These are phyloP conservation scores for Ditylenchus dipsaci DNA, from an alignment of 1,140 invertebrate genomes.

Conservation along the genomic window DNA sequence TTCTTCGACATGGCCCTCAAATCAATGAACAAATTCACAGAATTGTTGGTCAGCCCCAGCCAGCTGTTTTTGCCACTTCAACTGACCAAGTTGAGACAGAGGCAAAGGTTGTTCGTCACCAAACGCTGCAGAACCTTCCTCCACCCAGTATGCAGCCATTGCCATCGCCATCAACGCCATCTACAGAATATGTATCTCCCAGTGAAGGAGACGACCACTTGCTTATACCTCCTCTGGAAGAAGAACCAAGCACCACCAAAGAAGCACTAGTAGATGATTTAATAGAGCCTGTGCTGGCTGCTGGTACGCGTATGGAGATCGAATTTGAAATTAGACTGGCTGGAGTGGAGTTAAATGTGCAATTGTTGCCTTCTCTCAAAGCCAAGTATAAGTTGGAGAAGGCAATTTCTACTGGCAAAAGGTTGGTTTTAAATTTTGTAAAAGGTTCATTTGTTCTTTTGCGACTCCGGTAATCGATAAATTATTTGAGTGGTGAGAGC, in stretches of 20 bases:
- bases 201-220: background rate
- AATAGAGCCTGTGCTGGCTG: background rate
- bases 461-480: background rate
- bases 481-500: constrained; percentile 67
- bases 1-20: constrained; percentile 39
- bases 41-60: constrained; percentile 30
- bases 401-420: constrained; percentile 34
- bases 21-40: constrained; percentile 45
- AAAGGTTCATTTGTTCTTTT: background rate
- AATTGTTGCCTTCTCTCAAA: constrained; percentile 84
- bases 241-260: background rate
- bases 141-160: background rate
- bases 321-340: constrained; percentile 43
- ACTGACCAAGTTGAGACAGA: background rate
- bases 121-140: background rate
- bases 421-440: constrained; percentile 6
- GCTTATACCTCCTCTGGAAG: background rate
- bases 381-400: constrained; percentile 72
- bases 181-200: background rate
- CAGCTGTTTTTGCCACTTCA: constrained; percentile 7
- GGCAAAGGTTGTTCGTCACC: background rate
- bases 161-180: background rate
- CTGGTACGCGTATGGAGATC: constrained; percentile 10
- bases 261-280: constrained; percentile 1
- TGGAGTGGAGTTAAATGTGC: constrained; percentile 48